These are phyloP conservation scores for Dipodomys stephensi DNA, from an alignment of 2,113 vertebrate species.

Conservation along the genomic window DNA sequence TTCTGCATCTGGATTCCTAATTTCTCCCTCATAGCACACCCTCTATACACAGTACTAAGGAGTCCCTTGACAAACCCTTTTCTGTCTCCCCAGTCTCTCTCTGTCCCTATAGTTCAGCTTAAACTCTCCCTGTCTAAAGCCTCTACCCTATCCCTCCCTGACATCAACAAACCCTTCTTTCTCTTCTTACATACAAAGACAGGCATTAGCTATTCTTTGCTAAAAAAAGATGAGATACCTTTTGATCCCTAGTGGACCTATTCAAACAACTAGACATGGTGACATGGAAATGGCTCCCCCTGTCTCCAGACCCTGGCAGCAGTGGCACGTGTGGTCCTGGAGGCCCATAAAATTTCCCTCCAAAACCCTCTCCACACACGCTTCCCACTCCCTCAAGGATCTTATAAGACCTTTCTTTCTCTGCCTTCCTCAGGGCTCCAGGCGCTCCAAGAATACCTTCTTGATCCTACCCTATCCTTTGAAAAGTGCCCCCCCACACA, in stretches of 20 bases:
- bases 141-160: neutral
- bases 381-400: too few relatives aligned
- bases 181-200: neutral
- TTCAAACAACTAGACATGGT: neutral
- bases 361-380: too few relatives aligned
- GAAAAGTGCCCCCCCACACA: too few relatives aligned
- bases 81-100: neutral
- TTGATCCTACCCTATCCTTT: too few relatives aligned
- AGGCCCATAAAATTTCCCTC: too few relatives aligned
- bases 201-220: neutral
- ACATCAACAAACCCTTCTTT: neutral
- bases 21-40: neutral
- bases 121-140: too few relatives aligned
- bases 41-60: neutral
- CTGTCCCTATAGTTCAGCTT: neutral
- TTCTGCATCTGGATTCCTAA: too few relatives aligned
- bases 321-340: neutral
- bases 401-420: too few relatives aligned
- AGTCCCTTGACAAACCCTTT: neutral
- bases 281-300: too few relatives aligned
- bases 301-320: too few relatives aligned
- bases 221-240: neutral
- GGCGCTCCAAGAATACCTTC: too few relatives aligned
- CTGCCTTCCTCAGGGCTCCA: too few relatives aligned
- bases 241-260: neutral